Percentiles rank a stretch among this genome's conserved stretches.
Evolutionary conservation across 2,888 invertebrate species (phyloP).

Genomic region (Conus canariensis): DNA sequence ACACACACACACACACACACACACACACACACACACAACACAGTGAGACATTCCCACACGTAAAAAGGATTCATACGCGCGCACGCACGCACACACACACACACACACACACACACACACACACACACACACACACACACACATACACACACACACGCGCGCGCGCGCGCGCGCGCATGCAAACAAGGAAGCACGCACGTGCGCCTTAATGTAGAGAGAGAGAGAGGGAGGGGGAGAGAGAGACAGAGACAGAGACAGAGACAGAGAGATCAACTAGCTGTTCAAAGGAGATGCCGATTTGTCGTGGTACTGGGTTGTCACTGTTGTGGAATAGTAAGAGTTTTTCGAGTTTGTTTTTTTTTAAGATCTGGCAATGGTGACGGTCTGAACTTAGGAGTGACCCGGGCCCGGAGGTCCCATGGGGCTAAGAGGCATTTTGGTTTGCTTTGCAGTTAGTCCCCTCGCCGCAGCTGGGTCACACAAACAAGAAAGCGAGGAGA

Average conservation of each 20-base stretch:
- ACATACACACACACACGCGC: neutral
- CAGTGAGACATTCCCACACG: too few relatives aligned
- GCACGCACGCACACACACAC: neutral
- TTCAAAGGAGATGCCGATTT: neutral
- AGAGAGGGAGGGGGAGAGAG: neutral
- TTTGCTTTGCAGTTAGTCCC: too few relatives aligned
- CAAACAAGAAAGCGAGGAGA: too few relatives aligned
- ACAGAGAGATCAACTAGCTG: neutral
- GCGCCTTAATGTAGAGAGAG: neutral
- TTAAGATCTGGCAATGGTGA: too few relatives aligned
- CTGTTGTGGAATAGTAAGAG: too few relatives aligned
- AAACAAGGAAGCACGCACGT: neutral
- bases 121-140: neutral
- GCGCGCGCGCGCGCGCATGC: neutral
- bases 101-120: neutral
- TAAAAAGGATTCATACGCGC: too few relatives aligned
- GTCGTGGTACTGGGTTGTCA: too few relatives aligned
- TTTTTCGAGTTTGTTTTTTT: too few relatives aligned
- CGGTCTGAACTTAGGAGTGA: too few relatives aligned
- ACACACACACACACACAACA: neutral
- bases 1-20: neutral
- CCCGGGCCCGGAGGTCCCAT: too few relatives aligned
- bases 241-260: slow-evolving; percentile 29
- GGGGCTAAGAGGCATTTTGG: too few relatives aligned
- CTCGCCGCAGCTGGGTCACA: too few relatives aligned